Base-by-base conservation (phyloP, 2,888 invertebrate species). In the Sepiola atlantica region DNA sequence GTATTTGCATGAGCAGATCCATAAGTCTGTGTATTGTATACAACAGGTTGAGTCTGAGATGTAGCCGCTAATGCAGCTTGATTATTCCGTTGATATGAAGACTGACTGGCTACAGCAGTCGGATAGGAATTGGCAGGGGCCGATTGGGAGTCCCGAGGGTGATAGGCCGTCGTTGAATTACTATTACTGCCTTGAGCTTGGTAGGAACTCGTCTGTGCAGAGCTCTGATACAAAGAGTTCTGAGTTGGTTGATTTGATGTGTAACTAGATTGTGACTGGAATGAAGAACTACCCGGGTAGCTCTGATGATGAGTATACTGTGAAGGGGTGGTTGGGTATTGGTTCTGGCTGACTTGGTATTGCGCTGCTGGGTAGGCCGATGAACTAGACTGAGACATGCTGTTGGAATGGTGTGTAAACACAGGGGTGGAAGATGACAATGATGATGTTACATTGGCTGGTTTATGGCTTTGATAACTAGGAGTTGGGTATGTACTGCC, bases 261-360 rank as follows among this genome's bases (percentile, higher is more conserved):
- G 94, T 95, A 96, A 94, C 95, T 95, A 57, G 95, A 95, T 94
- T 96, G 96, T 95, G 95, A 95, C 94, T 96, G 96, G 96, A 96
- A 97, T 95, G 96, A 95, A 91, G 96, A 96, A 93, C 96, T 95
- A 94, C 96, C 95, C 95, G 96, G 96, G 94, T 95, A 96, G 94
- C 95, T 95, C 94, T 95, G 96, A 77, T 45, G 45, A 94, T 95
- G 95, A 35, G 94, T 94, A 94, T 95, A 94, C 55, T 95, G 95
- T 94, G 92, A 94, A 77, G 94, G 94, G 90, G 90, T 54, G 35
- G 90, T 57, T 90, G 94, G 95, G 93, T 95, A 96, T 95, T 96
- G 96, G 95, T 95, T 96, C 54, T 95, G 95, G 93, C 95, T 94
- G 35, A 95, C 94, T 94, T 95, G 95, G 91, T 95, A 95, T 95